Conservation (phyloP, 2,797 vertebrate species). For the Acanthiza pusilla region DNA sequence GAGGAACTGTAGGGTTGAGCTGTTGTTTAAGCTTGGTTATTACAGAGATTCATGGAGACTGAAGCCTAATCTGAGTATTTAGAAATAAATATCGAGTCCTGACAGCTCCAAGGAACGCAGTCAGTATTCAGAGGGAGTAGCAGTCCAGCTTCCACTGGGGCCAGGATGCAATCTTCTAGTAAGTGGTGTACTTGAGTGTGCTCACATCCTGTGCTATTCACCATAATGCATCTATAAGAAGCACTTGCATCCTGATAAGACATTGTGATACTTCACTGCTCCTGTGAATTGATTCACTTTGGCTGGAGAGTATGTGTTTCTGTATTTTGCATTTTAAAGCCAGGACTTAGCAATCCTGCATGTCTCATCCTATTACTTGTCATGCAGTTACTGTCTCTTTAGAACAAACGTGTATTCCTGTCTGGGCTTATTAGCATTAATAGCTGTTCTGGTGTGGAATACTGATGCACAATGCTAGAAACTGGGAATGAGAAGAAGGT, state of each 20-base stretch:
- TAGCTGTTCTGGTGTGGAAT: slow-evolving; percentile 36
- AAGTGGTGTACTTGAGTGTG: neutral
- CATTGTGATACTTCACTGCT: neutral
- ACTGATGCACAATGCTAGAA: slow-evolving; percentile 21
- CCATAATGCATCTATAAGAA: neutral
- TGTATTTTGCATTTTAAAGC: slow-evolving; percentile 37
- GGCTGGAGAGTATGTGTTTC: slow-evolving; percentile 1
- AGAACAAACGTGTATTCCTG: slow-evolving; percentile 22
- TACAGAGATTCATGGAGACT: neutral
- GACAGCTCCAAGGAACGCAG: neutral
- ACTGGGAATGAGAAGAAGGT: neutral
- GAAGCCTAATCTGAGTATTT: neutral
- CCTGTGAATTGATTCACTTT: slow-evolving; percentile 12
- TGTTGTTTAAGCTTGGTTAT: neutral
- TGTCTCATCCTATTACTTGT: slow-evolving; percentile 29
- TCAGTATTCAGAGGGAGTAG: neutral
- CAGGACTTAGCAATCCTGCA: neutral
- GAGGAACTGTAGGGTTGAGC: neutral
- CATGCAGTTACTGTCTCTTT: slow-evolving; percentile 25
- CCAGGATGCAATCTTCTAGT: neutral
- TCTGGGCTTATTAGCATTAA: slow-evolving; percentile 47
- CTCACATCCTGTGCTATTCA: neutral
- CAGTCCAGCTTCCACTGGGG: neutral
- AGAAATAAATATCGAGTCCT: neutral
- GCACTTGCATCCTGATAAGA: neutral